Base-by-base conservation (phyloP, 1,140 invertebrate species). In the Tetragnatha versicolor region DNA sequence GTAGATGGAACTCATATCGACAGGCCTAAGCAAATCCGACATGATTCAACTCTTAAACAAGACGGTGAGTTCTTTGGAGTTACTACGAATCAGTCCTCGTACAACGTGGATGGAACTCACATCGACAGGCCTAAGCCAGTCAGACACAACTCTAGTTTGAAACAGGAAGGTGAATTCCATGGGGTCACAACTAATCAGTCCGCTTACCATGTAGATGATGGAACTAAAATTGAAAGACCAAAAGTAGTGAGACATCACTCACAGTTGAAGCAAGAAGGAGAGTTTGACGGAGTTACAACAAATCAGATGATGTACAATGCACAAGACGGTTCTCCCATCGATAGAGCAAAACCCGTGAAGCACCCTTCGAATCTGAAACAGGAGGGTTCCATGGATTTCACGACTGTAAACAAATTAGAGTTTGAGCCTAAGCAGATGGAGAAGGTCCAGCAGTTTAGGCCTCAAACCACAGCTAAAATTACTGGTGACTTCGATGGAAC, bases 311-410 rank as follows among this genome's bases (percentile, higher is more conserved):
- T 37, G 12, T 76, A 61, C 14, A 35, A 49, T 47, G 35, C 76
- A 77, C 9, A 35, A 10, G 72, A 49, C 12, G 27, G 12, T 14
- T 42, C 37, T 29, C 37, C 27, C 4, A 5, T 25, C 2, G 58
- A 17, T 81, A 80, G 73, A 49, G 80, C 37, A 82, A 85, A 60
- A 70, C 83, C 51, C 81, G 82, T 27, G 83, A 85, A 61, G 49
- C 83, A 58, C 75, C 73, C 22, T 85, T 84, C 80, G 60, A 81
- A 80, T 84, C 83, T 81, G 5, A 76, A 61, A 68, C 86, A 86
- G 51, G 84, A 84, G n/a, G 87, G 87, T 2, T 83, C 83, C 7
- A 86, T 88, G 83, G 85, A 86, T 33, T 81, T 84, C 47, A 82
- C 83, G 37, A 87, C 87, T 17, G 78, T 49, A 33, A 81, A 79